These are phyloP conservation scores for Calephelis virginiensis DNA, from an alignment of 1,140 invertebrate species.

Conservation along the genomic window DNA sequence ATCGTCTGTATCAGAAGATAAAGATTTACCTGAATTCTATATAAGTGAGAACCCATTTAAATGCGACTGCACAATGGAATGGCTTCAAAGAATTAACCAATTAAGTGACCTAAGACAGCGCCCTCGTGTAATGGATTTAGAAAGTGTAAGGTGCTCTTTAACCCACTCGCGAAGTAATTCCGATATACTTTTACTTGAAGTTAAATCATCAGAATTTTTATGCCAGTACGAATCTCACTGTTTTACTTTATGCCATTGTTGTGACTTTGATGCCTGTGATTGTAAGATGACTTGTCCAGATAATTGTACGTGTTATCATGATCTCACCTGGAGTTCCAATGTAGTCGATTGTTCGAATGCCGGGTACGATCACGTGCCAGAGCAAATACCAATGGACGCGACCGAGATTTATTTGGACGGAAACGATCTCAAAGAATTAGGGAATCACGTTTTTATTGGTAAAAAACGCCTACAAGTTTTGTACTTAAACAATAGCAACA, in stretches of 20 bases:
- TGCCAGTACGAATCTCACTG: constrained; percentile 93
- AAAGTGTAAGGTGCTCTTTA: constrained; percentile 89
- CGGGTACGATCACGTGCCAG: constrained; percentile 86
- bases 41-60: constrained; percentile 89
- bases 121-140: constrained; percentile 91
- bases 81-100: constrained; percentile 89
- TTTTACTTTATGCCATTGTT: constrained; percentile 93
- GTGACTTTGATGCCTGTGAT: constrained; percentile 94
- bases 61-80: constrained; percentile 92
- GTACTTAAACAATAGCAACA: constrained; percentile 90
- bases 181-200: constrained; percentile 86
- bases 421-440: constrained; percentile 88
- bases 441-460: constrained; percentile 92
- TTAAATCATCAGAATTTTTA: constrained; percentile 89
- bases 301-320: constrained; percentile 93
- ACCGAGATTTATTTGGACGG: constrained; percentile 94
- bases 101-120: constrained; percentile 86
- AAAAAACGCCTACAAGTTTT: constrained; percentile 90
- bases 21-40: constrained; percentile 87
- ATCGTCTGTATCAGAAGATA: constrained; percentile 81
- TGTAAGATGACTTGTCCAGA: constrained; percentile 94
- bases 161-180: constrained; percentile 84
- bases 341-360: constrained; percentile 92
- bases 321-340: constrained; percentile 94
- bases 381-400: constrained; percentile 93